These are phyloP conservation scores for Ericerus pela DNA, from an alignment of 1,140 invertebrate species.

Conservation along the genomic window DNA sequence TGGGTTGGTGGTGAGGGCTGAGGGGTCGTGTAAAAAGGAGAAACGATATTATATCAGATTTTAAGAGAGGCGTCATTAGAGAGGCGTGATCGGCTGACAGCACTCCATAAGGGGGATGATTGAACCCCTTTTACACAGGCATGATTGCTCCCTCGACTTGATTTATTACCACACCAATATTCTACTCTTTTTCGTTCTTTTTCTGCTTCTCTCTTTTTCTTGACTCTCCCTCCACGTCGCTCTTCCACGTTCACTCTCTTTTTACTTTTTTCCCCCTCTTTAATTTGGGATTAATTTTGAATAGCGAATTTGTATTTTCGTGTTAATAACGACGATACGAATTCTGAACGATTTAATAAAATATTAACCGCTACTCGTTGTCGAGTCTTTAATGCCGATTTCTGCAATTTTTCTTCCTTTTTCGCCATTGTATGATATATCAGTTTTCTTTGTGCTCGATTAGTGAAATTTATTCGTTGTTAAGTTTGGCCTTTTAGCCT, in stretches of 20 bases:
- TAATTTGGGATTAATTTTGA: slow-evolving; percentile 7
- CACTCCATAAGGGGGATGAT: slow-evolving; percentile 11
- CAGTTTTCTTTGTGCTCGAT: no score
- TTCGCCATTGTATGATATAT: no score
- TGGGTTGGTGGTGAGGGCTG: not conserved
- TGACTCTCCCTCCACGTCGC: not conserved
- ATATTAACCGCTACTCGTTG: not conserved
- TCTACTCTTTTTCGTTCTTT: not conserved
- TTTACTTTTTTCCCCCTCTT: not conserved
- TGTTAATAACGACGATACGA: not conserved
- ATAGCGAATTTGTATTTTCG: not conserved
- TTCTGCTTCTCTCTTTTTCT: not conserved
- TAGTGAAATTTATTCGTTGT: no score
- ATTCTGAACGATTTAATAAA: not conserved
- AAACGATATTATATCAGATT: not conserved
- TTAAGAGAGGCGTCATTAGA: slow-evolving; percentile 10
- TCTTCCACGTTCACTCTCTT: not conserved
- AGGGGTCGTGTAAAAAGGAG: not conserved
- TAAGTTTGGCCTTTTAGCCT: no score
- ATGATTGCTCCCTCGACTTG: slow-evolving; percentile 6
- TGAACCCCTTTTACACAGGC: slow-evolving; percentile 7
- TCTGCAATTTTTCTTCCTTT: not conserved
- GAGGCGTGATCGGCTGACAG: slow-evolving; percentile 9
- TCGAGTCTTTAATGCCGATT: not conserved
- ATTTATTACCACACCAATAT: slow-evolving; percentile 7